A percentile compares a stretch with the other conserved stretches of the same genome.
Conservation (phyloP, 1,140 invertebrate genomes). For the Drosophila pandora region DNA sequence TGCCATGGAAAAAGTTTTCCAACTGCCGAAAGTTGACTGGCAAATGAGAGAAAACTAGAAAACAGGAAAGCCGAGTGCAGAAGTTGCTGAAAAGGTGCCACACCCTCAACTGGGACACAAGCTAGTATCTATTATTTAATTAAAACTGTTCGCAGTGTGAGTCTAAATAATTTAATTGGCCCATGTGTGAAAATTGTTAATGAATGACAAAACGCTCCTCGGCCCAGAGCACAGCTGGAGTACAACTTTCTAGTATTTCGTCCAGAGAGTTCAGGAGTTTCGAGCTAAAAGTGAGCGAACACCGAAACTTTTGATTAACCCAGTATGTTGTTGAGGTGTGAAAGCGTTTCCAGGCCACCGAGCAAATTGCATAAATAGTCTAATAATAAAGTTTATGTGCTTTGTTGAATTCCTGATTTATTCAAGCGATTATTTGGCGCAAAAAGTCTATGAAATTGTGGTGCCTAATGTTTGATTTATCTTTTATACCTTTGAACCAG, state of each 20-base stretch:
- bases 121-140: constrained; percentile 70
- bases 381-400: constrained; percentile 14
- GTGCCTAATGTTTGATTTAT: not conserved
- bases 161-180: constrained; percentile 78
- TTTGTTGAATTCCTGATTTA: not conserved
- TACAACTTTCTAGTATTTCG: constrained; percentile 33
- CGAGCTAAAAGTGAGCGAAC: constrained; percentile 8
- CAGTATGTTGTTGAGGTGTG: constrained; percentile 45
- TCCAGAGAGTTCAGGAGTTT: not conserved
- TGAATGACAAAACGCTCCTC: constrained; percentile 53
- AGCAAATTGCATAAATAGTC: constrained; percentile 56
- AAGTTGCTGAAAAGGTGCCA: constrained; percentile 25
- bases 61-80: not conserved
- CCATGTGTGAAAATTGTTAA: constrained; percentile 72
- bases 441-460: not conserved
- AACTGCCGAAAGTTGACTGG: constrained; percentile 30
- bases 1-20: constrained; percentile 50
- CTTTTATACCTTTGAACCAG: not conserved
- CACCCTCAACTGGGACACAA: constrained; percentile 34
- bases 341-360: constrained; percentile 29
- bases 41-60: constrained; percentile 14
- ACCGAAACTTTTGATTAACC: constrained; percentile 65
- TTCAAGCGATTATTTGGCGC: not conserved
- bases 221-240: constrained; percentile 12
- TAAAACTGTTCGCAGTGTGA: constrained; percentile 64